Conservation (phyloP, 2,888 invertebrate genomes). For the Cheilosia pagana region DNA sequence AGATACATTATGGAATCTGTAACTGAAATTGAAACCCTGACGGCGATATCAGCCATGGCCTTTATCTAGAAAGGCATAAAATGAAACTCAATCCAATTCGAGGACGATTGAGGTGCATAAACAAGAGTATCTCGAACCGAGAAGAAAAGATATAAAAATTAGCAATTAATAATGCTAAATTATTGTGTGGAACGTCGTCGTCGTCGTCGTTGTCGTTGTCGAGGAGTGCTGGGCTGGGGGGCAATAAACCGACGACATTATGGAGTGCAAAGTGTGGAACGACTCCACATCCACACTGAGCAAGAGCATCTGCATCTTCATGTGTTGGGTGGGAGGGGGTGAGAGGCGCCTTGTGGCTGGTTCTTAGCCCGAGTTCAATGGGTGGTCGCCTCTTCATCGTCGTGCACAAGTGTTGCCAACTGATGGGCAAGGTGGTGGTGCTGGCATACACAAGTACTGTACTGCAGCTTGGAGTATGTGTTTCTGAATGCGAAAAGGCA, state of each 20-base stretch:
- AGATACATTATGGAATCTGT: neutral
- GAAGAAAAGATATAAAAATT: conserved; percentile 65
- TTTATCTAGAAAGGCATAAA: conserved; percentile 66
- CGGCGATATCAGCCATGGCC: conserved; percentile 38
- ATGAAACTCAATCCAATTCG: conserved; percentile 68
- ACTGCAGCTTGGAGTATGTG: conserved; percentile 12
- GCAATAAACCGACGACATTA: conserved; percentile 71
- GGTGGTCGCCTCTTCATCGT: conserved; percentile 65
- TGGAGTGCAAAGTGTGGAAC: conserved; percentile 74
- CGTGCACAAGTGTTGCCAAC: conserved; percentile 57
- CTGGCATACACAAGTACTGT: neutral
- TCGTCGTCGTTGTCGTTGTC: conserved; percentile 4
- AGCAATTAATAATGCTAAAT: conserved; percentile 74
- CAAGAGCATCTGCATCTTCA: conserved; percentile 37
- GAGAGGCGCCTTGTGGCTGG: conserved; percentile 26
- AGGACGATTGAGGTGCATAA: conserved; percentile 30
- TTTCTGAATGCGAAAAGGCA: conserved; percentile 55
- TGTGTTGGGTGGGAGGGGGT: neutral
- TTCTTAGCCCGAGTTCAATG: conserved; percentile 58
- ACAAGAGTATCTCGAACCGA: conserved; percentile 46
- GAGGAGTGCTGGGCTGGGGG: conserved; percentile 26
- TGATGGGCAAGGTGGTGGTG: conserved; percentile 45
- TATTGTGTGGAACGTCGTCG: conserved; percentile 63
- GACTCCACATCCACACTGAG: conserved; percentile 1
- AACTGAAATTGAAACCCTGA: conserved; percentile 44